Evolutionary conservation across 2,888 invertebrate genomes (phyloP), one percentile per base, ranked within the genome.

Genomic region (Hypena proboscidalis): DNA sequence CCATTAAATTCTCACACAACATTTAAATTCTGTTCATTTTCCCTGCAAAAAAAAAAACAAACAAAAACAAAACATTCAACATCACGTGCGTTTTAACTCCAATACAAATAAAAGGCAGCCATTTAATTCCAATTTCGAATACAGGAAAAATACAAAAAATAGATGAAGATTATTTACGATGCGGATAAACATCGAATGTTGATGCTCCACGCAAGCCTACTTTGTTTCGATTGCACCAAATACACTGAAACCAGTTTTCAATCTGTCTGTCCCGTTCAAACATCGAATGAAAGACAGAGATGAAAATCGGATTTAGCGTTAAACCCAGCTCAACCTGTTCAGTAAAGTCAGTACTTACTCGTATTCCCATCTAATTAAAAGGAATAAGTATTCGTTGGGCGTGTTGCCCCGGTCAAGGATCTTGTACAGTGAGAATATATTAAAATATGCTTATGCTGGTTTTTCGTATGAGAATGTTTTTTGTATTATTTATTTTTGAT

Each of bases 41-140:
- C 10, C n/a, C 11, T 13, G 10, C 11, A 26, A 8, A 11, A 26
- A 2, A 26, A 10, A 11, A 10, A 26, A 2, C 14, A 10, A 50
- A 27, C 15, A 11, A 29, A 25, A 26, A 11, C 26, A 23, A 38
- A 23, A 38, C 38, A n/a, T n/a, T n/a, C n/a, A 13, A 14, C 21
- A 32, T 15, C 30, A 49, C 57, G 35, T 37, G 21, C 37, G 23
- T 37, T 8, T n/a, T n/a, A n/a, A n/a, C n/a, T n/a, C n/a, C n/a
- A n/a, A n/a, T n/a, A n/a, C n/a, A n/a, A n/a, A n/a, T n/a, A n/a
- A n/a, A n/a, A 25, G 38, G 13, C 23, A 11, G 14, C 30, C 37
- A 43, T 62, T 58, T 58, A 52, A 45, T 62, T 58, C 41, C n/a
- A 58, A 52, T 52, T 52, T 48, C 15, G 41, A 13, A 39, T 26